Conservation (phyloP, 2,888 invertebrate genomes). For the Allophyes oxyacanthae region DNA sequence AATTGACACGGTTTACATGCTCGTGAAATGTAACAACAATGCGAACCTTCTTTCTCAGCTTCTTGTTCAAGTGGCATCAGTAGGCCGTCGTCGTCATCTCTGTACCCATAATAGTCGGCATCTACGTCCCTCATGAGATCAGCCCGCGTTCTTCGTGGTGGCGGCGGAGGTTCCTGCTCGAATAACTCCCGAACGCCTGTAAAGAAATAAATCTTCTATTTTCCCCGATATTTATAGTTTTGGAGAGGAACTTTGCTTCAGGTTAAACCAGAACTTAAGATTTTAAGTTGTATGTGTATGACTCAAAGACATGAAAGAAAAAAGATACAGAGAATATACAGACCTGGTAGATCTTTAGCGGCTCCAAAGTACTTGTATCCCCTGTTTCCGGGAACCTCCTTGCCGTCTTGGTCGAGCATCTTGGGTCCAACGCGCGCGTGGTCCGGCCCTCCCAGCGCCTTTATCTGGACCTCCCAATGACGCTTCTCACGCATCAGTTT, state of each 20-base stretch:
- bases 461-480: constrained; percentile 99
- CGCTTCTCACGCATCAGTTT: constrained; percentile 98
- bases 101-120: constrained; percentile 99
- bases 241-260: too few species aligned
- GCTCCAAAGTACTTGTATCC: constrained; percentile 99
- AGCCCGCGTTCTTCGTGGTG: constrained; percentile 96
- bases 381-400: constrained; percentile 98
- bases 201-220: too few species aligned
- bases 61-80: constrained; percentile 95
- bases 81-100: constrained; percentile 99
- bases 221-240: too few species aligned
- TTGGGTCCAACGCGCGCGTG: constrained; percentile 97
- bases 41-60: constrained; percentile 92
- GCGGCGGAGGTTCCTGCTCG: constrained; percentile 97
- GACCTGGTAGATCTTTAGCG: constrained; percentile 98
- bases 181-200: constrained; percentile 98
- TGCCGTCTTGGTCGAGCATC: constrained; percentile 97
- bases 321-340: neutral
- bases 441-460: constrained; percentile 98
- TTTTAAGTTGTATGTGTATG: too few species aligned
- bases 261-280: too few species aligned
- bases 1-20: too few species aligned
- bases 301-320: neutral
- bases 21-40: neutral
- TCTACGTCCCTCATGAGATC: constrained; percentile 99